These are phyloP conservation scores for Channallabes apus DNA, from an alignment of 2,797 vertebrate species.

Conservation along the genomic window DNA sequence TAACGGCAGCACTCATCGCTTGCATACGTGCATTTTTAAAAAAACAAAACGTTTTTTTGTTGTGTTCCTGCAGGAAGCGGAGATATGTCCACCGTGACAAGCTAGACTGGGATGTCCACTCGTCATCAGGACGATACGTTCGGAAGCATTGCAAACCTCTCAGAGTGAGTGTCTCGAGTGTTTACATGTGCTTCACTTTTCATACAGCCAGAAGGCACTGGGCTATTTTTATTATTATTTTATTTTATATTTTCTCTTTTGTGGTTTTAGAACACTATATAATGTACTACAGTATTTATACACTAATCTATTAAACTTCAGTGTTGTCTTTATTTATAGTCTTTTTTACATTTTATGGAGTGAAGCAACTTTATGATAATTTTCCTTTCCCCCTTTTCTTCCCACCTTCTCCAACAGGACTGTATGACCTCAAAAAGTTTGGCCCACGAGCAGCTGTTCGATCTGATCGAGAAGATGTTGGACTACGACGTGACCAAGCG, in stretches of 20 bases:
- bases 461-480: constrained; percentile 86
- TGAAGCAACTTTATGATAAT: neutral
- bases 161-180: constrained; percentile 68
- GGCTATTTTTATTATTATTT: no score
- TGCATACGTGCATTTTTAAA: neutral
- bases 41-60: neutral
- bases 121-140: constrained; percentile 71
- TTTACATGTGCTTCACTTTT: neutral
- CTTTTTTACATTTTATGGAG: no score
- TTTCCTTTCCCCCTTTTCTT: neutral
- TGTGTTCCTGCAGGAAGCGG: constrained; percentile 71
- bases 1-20: no score
- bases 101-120: constrained; percentile 79
- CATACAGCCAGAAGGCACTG: no score
- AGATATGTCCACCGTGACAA: constrained; percentile 74
- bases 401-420: constrained; percentile 65
- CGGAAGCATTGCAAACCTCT: constrained; percentile 78
- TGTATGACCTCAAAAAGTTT: constrained; percentile 78
- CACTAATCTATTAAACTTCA: neutral
- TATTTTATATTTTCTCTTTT: neutral
- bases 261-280: neutral
- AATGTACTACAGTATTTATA: neutral
- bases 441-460: constrained; percentile 81
- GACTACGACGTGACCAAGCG: constrained; percentile 81
- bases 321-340: neutral